Percentiles rank a stretch among this genome's conserved stretches.
Evolutionary conservation across 2,113 vertebrate species (phyloP).

Genomic region (Danionella cerebrum): DNA sequence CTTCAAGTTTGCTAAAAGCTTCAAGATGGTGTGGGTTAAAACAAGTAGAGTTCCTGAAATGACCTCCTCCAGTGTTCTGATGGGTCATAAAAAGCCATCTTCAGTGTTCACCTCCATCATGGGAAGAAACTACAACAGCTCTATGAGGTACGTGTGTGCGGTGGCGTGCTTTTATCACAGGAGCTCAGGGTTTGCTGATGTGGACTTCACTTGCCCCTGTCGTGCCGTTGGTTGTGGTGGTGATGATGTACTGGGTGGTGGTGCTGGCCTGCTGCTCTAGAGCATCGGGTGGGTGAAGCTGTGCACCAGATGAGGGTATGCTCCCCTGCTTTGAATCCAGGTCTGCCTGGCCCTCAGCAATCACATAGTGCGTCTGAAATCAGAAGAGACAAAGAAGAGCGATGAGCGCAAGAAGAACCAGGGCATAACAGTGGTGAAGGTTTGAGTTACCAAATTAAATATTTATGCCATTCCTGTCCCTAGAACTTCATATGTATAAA

Average conservation of each 20-base stretch:
- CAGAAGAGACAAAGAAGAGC: background rate
- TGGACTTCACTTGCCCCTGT: conserved; percentile 76
- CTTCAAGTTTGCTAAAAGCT: background rate
- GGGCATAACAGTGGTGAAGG: no score
- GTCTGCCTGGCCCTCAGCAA: conserved; percentile 87
- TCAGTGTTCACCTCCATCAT: no score
- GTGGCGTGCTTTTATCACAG: no score
- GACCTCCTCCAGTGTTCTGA: background rate
- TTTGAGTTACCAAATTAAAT: no score
- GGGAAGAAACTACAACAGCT: no score
- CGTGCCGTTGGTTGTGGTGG: conserved; percentile 80
- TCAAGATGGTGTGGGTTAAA: background rate
- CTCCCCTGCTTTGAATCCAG: conserved; percentile 76
- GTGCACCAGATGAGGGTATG: conserved; percentile 51
- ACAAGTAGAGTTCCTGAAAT: background rate
- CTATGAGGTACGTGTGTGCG: no score
- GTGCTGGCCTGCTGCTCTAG: conserved; percentile 68
- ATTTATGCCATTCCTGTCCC: no score
- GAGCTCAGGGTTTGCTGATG: conserved; percentile 84
- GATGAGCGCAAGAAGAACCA: no score
- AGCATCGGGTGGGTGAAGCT: conserved; percentile 64
- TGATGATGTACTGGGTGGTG: conserved; percentile 92
- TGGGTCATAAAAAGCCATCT: conserved; percentile 5
- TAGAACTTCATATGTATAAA: no score
- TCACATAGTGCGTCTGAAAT: conserved; percentile 88